Evolutionary conservation across 1,140 invertebrate species (phyloP), one percentile per base, ranked within the genome.

Genomic region (Diabrotica undecimpunctata): DNA sequence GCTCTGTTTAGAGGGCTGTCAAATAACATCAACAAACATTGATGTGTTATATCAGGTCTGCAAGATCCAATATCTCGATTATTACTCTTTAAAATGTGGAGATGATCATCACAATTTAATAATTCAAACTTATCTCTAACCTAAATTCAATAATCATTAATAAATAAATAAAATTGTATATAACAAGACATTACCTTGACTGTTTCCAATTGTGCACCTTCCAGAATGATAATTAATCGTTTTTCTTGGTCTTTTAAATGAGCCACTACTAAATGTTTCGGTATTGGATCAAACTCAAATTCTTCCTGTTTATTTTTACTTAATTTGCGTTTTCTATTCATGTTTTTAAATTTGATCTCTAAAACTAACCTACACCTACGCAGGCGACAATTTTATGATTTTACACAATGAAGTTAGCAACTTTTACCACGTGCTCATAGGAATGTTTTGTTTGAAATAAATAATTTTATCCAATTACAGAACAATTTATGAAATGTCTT

Each of bases 1-100:
- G 94, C 93, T 72, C 94, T 81, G 75, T 98, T 99, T 11, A 99
- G 80, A 0, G 97, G 96, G 73, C 94, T 97, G 75, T 99, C 96
- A 81, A 98, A 88, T 46, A 99, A 82, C 96, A 98, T 98, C 0
- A 98, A 78, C 7, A 98, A 80, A 78, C 94, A 97, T 77, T 98
- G 96, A 81, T 98, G 96, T 6, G 91, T 87, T 60, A 99, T 98
- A 76, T 98, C 97, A 7, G 97, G 97, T 41, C 96, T 83, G 74
- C 91, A 95, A 11, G 87, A 86, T 0, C 92, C 90, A 5, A 90
- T 87, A 75, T 96, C 91, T 58, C 92, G 81, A 69, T 93, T 90
- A 78, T 93, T 88, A 78, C 93, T 96, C 61, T 89, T 90, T 62
- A 97, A 82, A 52, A 97, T 88, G 62, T 85, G 81, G 55, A 83